phyloP scores from a whole-genome alignment of 2,888 invertebrate species.

The Macrophya annulata region DNA sequence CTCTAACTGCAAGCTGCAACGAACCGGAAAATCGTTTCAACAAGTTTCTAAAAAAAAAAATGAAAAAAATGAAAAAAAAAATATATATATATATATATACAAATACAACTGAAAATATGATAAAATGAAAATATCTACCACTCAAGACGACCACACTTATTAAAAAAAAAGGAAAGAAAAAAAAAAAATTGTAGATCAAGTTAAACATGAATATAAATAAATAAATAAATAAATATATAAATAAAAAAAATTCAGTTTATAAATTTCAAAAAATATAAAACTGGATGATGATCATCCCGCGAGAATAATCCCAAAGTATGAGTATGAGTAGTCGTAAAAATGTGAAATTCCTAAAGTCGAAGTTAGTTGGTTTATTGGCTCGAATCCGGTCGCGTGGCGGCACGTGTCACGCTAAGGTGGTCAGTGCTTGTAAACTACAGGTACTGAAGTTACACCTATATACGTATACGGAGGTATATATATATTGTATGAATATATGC shows the following conservation, averaged over 20 bases:
- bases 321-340: background rate
- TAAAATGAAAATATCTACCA: background rate
- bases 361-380: background rate
- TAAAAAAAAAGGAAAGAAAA: background rate
- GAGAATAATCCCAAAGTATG: background rate
- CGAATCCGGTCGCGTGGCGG: slow-evolving; percentile 55
- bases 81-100: too few species aligned
- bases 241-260: background rate
- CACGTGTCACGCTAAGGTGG: slow-evolving; percentile 41
- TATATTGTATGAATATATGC: background rate
- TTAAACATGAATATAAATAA: background rate
- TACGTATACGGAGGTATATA: background rate
- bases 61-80: too few species aligned
- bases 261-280: background rate
- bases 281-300: background rate
- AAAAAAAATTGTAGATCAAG: background rate
- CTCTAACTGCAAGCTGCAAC: slow-evolving; percentile 23
- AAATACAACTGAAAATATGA: too few species aligned
- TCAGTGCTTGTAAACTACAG: slow-evolving; percentile 15
- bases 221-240: background rate
- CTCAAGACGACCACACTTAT: background rate
- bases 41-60: background rate
- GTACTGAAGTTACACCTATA: too few species aligned
- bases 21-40: slow-evolving; percentile 48
- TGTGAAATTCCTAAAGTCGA: background rate